Conservation (phyloP, 2,113 vertebrate species). For the Amblyopsis rosae region DNA sequence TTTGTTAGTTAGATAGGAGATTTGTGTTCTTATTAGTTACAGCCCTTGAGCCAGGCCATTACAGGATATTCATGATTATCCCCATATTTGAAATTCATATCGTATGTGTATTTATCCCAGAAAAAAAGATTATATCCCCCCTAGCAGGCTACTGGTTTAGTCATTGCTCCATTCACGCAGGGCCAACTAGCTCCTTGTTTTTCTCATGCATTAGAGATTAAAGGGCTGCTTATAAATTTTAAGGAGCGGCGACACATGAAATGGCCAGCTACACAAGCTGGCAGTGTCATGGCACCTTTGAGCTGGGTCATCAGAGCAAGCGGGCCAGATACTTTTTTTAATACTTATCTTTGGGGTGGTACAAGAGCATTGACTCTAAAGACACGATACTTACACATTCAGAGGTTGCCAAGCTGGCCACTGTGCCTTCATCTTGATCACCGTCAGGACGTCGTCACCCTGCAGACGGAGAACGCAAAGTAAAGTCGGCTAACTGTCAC, state of each 20-base stretch:
- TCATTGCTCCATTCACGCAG: not conserved
- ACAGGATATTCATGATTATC: too few relatives aligned
- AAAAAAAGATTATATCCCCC: not conserved
- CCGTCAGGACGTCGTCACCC: slow-evolving; percentile 96
- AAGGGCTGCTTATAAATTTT: slow-evolving; percentile 36
- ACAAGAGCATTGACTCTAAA: not conserved
- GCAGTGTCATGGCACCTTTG: slow-evolving; percentile 38
- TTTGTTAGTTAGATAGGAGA: too few relatives aligned
- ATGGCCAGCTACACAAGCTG: not conserved
- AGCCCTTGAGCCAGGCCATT: too few relatives aligned
- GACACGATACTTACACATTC: slow-evolving; percentile 89
- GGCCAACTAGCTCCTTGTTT: slow-evolving; percentile 54
- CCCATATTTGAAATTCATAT: too few relatives aligned
- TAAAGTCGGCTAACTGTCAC: slow-evolving; percentile 1
- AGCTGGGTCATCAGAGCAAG: slow-evolving; percentile 14
- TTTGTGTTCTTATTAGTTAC: too few relatives aligned
- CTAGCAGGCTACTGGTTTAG: too few relatives aligned
- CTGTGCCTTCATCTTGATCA: slow-evolving; percentile 99
- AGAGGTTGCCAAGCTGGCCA: slow-evolving; percentile 98
- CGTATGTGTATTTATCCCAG: not conserved
- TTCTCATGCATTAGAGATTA: slow-evolving; percentile 66
- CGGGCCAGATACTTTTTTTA: too few relatives aligned
- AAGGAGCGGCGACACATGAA: slow-evolving; percentile 15
- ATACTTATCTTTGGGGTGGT: too few relatives aligned
- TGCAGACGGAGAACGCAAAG: slow-evolving; percentile 54